These are phyloP conservation scores for Ornithoptera priamus DNA, from an alignment of 2,888 invertebrate species.

Conservation along the genomic window DNA sequence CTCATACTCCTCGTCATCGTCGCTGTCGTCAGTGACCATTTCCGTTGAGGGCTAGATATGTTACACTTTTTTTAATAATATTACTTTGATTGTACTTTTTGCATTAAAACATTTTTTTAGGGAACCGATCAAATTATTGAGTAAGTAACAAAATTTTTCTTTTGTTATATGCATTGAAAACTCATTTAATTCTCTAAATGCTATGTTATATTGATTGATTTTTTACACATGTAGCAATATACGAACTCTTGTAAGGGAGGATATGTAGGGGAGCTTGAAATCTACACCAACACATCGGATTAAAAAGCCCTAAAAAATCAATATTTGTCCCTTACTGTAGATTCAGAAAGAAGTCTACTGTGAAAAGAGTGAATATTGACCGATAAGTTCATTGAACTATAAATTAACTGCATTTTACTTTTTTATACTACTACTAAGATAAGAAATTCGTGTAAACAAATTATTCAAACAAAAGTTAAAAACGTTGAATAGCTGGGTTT, in stretches of 20 bases:
- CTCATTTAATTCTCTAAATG: too few species aligned
- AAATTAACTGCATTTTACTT: neutral
- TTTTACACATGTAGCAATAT: neutral
- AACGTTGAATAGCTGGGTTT: too few species aligned
- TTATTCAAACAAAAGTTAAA: neutral
- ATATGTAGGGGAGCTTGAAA: neutral
- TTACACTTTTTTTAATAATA: neutral
- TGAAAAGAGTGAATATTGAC: neutral
- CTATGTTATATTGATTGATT: neutral
- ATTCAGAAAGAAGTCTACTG: neutral
- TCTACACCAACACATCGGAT: neutral
- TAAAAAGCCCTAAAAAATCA: neutral
- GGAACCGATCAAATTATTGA: too few species aligned
- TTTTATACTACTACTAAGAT: too few species aligned
- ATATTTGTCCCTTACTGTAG: neutral
- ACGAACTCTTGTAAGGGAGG: neutral
- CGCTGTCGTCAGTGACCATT: conserved; percentile 43
- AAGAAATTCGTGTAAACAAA: neutral
- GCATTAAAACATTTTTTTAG: neutral
- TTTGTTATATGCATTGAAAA: too few species aligned
- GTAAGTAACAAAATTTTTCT: too few species aligned
- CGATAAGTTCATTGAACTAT: neutral
- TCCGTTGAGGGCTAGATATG: conserved; percentile 24
- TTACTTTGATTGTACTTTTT: neutral
- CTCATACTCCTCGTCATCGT: conserved; percentile 56